Evolutionary conservation across 2,888 invertebrate species (phyloP), one percentile per base, ranked within the genome.

Genomic region (Dryocosmus kuriphilus): DNA sequence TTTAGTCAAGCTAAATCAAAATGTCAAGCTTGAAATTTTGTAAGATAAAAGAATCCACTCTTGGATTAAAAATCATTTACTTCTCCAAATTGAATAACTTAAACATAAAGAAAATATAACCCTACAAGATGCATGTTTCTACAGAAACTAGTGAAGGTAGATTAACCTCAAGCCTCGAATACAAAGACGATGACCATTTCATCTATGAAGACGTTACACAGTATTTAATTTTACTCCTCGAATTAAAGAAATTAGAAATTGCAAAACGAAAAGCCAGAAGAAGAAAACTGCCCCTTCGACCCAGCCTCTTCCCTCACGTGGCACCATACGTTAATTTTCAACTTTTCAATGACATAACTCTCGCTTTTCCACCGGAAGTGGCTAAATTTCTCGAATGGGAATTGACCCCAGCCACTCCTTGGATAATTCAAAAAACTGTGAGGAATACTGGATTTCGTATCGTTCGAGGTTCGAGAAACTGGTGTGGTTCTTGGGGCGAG

Each of bases 401-500:
- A 84, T 90, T 94, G 84, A 94, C 94, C 80, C 92, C 93, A 1
- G 93, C 95, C 27, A 94, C 95, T 32, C 95, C 95, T 1, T 92
- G 93, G 82, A 93, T 95, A 67, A 94, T 95, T 82, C 92, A 93
- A 79, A 92, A 93, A 82, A 93, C 93, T 14, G 91, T 95, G 16
- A 85, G 91, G 16, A 92, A 94, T 84, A 92, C 93, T 24, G 93
- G 93, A 27, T 94, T 93, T 87, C 88, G 92, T 80, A 88, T 93
- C 63, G 92, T 93, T 8, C 92, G 92, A 89, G 92, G 93, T 93
- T 51, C 35, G 3, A 95, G 95, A 78, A 96, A 96, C 86, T 98
- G 98, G 98, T 92, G 97, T 86, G 98, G 98, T 8, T 97, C 97
- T 82, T 99, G 98, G 98, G 98, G 98, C 71, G 97, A 98, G 90